Conservation (phyloP, 1,140 invertebrate species). For the Heterodera schachtii region DNA sequence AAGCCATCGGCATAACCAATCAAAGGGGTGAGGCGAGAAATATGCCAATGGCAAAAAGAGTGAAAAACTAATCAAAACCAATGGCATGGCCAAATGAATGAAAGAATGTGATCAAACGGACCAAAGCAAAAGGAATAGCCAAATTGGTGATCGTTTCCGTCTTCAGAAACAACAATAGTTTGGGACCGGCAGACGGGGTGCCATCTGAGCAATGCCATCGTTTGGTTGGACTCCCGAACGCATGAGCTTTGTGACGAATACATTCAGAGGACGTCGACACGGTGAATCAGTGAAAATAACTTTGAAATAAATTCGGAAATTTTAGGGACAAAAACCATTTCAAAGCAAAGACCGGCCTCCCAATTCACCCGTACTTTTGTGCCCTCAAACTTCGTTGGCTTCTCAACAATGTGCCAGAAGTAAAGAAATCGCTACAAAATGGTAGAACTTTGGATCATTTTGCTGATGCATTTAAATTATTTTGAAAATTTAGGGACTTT, state of each 20-base stretch:
- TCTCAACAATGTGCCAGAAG: conserved; percentile 81
- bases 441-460: conserved; percentile 66
- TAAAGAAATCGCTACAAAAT: conserved; percentile 75
- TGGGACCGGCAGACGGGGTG: conserved; percentile 86
- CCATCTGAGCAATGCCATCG: conserved; percentile 87
- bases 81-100: conserved; percentile 85
- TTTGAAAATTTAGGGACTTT: conserved; percentile 37
- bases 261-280: background rate
- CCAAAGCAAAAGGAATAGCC: background rate
- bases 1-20: conserved; percentile 81
- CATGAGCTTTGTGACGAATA: conserved; percentile 81
- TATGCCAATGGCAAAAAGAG: too few relatives aligned
- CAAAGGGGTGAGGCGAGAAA: conserved; percentile 69
- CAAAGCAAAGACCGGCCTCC: conserved; percentile 76
- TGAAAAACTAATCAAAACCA: conserved; percentile 67
- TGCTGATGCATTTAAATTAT: background rate
- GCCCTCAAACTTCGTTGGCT: conserved; percentile 88
- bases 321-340: conserved; percentile 62
- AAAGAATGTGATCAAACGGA: conserved; percentile 20
- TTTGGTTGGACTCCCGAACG: conserved; percentile 72
- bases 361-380: conserved; percentile 93
- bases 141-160: background rate
- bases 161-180: conserved; percentile 80
- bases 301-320: background rate
- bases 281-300: background rate